phyloP scores from a whole-genome alignment of 1,140 invertebrate species.

The Sinonovacula constricta region DNA sequence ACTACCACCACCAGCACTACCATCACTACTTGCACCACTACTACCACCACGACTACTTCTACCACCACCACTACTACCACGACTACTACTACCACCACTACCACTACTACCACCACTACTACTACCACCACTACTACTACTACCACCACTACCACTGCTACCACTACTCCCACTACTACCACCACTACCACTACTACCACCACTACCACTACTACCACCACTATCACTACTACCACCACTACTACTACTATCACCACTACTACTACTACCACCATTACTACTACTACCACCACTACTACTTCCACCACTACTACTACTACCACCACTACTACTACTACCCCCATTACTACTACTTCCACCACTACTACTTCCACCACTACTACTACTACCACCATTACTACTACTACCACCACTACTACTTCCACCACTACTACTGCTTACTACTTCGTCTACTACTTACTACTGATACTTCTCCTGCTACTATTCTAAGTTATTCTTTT shows the following conservation, averaged over 20 bases:
- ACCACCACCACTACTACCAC: neutral
- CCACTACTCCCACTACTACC: constrained; percentile 30
- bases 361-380: constrained; percentile 33
- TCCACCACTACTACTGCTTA: neutral
- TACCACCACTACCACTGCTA: constrained; percentile 25
- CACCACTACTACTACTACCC: constrained; percentile 34
- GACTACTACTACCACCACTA: neutral
- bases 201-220: constrained; percentile 41
- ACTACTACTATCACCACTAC: constrained; percentile 38
- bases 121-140: constrained; percentile 26
- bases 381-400: constrained; percentile 35
- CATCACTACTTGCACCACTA: neutral
- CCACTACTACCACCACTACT: neutral
- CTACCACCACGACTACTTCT: neutral
- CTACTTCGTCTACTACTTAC: constrained; percentile 40
- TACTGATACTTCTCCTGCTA: constrained; percentile 36
- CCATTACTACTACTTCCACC: constrained; percentile 41
- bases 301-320: constrained; percentile 23
- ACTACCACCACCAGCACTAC: neutral
- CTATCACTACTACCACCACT: constrained; percentile 37
- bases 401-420: neutral
- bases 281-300: constrained; percentile 49
- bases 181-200: constrained; percentile 38
- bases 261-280: constrained; percentile 48
- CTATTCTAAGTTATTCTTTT: no score